These are phyloP conservation scores for Boloria euphrosyne DNA, from an alignment of 2,888 invertebrate species.

Conservation along the genomic window DNA sequence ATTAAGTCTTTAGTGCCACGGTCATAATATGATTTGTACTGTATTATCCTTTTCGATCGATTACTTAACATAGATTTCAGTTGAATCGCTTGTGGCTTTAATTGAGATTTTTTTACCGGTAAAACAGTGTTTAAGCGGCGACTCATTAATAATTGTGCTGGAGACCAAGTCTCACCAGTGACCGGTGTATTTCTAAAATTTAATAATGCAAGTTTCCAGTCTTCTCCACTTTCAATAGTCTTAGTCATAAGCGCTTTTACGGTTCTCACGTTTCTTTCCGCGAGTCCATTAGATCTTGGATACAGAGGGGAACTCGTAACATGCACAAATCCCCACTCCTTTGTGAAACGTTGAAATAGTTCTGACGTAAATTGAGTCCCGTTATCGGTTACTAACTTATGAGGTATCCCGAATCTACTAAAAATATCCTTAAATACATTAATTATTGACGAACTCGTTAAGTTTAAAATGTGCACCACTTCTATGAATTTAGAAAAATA, in stretches of 20 bases:
- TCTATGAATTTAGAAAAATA: conserved; percentile 8
- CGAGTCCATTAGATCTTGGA: conserved; percentile 13
- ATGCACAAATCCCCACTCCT: background rate
- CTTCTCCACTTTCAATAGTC: no score
- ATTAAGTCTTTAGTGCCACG: no score
- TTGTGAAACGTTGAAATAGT: background rate
- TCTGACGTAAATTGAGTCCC: conserved; percentile 15
- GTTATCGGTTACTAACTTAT: conserved; percentile 10
- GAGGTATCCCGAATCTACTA: conserved; percentile 6
- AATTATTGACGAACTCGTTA: background rate
- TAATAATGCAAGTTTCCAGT: no score
- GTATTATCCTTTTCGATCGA: no score
- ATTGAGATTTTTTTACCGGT: no score
- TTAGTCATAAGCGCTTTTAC: background rate
- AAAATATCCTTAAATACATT: background rate
- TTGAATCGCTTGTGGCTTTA: no score
- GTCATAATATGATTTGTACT: no score
- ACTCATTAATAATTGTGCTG: no score
- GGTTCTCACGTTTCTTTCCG: conserved; percentile 10
- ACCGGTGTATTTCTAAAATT: no score
- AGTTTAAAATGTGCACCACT: background rate
- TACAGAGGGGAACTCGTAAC: conserved; percentile 13
- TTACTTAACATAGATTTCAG: no score
- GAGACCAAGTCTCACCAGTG: no score
- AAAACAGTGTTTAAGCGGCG: no score